Evolutionary conservation across 1,140 invertebrate species (phyloP).

Genomic region (Tribolium castaneum): DNA sequence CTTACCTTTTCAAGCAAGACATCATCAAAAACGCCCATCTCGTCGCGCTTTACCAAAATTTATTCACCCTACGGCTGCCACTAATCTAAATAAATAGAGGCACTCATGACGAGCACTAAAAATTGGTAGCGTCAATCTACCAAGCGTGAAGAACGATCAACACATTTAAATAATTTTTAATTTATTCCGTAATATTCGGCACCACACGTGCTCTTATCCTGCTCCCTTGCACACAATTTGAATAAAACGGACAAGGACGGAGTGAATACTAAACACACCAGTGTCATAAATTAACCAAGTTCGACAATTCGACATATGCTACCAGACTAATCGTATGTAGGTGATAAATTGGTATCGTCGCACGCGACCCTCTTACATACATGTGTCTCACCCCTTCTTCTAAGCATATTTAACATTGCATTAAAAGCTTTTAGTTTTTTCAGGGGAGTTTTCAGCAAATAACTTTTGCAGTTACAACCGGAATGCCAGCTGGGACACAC

Average conservation of each 20-base stretch:
- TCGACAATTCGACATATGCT: slow-evolving; percentile 49
- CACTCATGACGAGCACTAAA: slow-evolving; percentile 38
- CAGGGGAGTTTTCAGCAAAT: slow-evolving; percentile 18
- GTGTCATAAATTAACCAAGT: slow-evolving; percentile 40
- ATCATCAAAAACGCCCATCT: neutral
- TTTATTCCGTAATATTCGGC: slow-evolving; percentile 18
- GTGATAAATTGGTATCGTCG: slow-evolving; percentile 48
- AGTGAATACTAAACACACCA: neutral
- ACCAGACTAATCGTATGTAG: slow-evolving; percentile 49
- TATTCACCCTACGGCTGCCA: slow-evolving; percentile 39
- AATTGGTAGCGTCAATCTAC: slow-evolving; percentile 42
- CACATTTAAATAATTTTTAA: slow-evolving; percentile 48
- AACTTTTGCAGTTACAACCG: neutral
- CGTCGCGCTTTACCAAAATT: slow-evolving; percentile 4
- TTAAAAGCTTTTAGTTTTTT: slow-evolving; percentile 38
- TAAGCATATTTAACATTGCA: slow-evolving; percentile 29
- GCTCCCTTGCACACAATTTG: neutral
- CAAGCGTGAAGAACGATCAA: slow-evolving; percentile 45
- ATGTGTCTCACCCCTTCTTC: slow-evolving; percentile 45
- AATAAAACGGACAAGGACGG: neutral
- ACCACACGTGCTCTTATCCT: slow-evolving; percentile 5
- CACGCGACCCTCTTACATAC: slow-evolving; percentile 46
- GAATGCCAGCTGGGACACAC: neutral
- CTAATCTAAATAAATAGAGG: slow-evolving; percentile 47
- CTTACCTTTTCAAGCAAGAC: slow-evolving; percentile 29